Evolutionary conservation across 2,888 invertebrate genomes (phyloP), one percentile per base, ranked within the genome.

Genomic region (Clistopyga incitator): DNA sequence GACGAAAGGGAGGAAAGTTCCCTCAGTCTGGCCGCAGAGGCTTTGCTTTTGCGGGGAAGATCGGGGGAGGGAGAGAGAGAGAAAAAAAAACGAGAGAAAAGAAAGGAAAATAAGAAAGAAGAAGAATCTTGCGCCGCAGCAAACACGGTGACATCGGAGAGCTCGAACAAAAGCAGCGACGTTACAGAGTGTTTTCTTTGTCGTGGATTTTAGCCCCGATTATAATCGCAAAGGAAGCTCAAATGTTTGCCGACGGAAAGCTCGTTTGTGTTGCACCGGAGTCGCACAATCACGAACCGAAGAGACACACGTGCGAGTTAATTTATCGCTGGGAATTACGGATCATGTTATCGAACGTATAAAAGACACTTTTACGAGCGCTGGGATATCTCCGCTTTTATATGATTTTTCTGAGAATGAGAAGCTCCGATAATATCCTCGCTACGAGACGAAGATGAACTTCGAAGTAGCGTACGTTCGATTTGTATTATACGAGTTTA

Each of bases 231-330:
- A 34, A 77, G 54, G 54, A 23, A 56, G 67, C 64, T 70, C 45
- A 50, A 82, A 38, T 88, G 78, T 83, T 84, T 78, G 78, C 78
- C 77, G 82, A 74, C 78, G 67, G 50, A 72, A 75, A 79, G 78
- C 80, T 86, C 65, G 23, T 65, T 42, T 82, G 82, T 75, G 81
- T 70, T 68, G 80, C 81, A 77, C 81, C 59, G 78, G 56, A n/a
- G n/a, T n/a, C 71, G 82, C 86, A 83, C 84, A 86, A 79, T 81
- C 68, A 72, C 78, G 84, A 34, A 6, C 10, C 2, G 13, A 23
- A 23, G 45, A 65, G 23, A 65, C 45, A 65, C 50, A 59, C 54
- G 67, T 56, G 29, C 20, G 38, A n/a, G 34, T 20, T 15, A 38
- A 15, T 20, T 15, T 65, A 71, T 67, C 65, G 67, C 54, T 34